Evolutionary conservation across 1,140 invertebrate genomes (phyloP), one percentile per base, ranked within the genome.

Genomic region (Nixonia krombeini): DNA sequence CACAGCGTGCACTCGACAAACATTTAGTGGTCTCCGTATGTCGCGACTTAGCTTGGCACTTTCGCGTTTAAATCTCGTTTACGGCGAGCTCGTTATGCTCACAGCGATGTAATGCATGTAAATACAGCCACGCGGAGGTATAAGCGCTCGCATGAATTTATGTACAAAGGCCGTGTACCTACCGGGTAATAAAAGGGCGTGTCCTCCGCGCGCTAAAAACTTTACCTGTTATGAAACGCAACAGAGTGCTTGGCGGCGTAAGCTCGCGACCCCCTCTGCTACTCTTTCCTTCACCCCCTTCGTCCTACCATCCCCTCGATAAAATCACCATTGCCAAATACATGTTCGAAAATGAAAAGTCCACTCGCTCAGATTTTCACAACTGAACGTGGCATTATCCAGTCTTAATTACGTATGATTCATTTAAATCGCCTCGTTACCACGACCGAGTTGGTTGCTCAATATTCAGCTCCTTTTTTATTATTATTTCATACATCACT

Each of bases 221-320:
- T 80, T 79, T 67, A 73, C 73, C 69, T 70, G 69, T 80, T 81
- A 80, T 79, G 80, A 80, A 80, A 75, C 70, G 59, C 63, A 51
- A 58, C 55, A 33, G 38, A 35, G 37, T 57, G 16, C 38, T 21
- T 13, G 45, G 13, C 37, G 18, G 17, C 38, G 23, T 50, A 40
- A 44, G 38, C 35, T 56, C 37, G n/a, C 46, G 41, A 21, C 25
- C 21, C 10, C n/a, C 13, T 33, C 21, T 21, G 7, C 9, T 6
- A 23, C 33, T 28, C 18, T 33, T 47, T 52, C 10, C 13, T 18
- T 35, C n/a, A n/a, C n/a, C n/a, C n/a, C n/a, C n/a, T n/a, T n/a
- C n/a, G n/a, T n/a, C n/a, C n/a, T n/a, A n/a, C n/a, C n/a, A n/a
- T n/a, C n/a, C n/a, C n/a, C n/a, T n/a, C n/a, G n/a, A n/a, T n/a